Percentiles rank a stretch among this genome's conserved stretches.
phyloP scores from a whole-genome alignment of 2,113 vertebrate species.

The Hippocampus guttulatus region DNA sequence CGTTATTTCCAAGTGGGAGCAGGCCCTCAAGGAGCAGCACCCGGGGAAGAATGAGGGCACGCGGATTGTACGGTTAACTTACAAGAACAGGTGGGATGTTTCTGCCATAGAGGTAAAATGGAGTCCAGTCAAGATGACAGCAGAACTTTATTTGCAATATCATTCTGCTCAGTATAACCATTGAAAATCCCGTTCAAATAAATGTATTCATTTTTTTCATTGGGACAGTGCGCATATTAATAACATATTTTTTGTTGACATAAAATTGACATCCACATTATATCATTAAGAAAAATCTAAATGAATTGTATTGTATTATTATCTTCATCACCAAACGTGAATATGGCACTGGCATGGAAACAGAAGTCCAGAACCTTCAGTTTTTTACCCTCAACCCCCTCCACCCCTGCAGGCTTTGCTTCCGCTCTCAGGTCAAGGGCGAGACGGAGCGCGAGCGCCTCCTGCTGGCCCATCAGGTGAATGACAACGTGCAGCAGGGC shows the following conservation, averaged over 20 bases:
- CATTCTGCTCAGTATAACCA: background rate
- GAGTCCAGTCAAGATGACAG: background rate
- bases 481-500: slow-evolving; percentile 78
- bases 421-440: slow-evolving; percentile 81
- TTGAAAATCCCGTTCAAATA: no score
- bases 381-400: background rate
- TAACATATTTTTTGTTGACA: no score
- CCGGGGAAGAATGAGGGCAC: slow-evolving; percentile 86
- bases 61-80: slow-evolving; percentile 82
- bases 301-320: no score
- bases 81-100: slow-evolving; percentile 80
- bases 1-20: slow-evolving; percentile 90
- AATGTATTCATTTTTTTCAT: no score
- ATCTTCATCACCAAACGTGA: background rate
- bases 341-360: background rate
- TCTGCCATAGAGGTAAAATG: background rate
- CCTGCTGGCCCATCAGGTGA: slow-evolving; percentile 84
- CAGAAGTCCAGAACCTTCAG: background rate
- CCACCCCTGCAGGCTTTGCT: slow-evolving; percentile 70
- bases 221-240: no score
- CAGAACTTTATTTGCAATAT: background rate
- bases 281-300: no score
- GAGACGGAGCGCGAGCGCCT: slow-evolving; percentile 85
- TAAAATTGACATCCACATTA: no score
- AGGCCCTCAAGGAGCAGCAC: slow-evolving; percentile 83